Conservation (phyloP, 1,140 invertebrate species). For the Forficula auricularia region DNA sequence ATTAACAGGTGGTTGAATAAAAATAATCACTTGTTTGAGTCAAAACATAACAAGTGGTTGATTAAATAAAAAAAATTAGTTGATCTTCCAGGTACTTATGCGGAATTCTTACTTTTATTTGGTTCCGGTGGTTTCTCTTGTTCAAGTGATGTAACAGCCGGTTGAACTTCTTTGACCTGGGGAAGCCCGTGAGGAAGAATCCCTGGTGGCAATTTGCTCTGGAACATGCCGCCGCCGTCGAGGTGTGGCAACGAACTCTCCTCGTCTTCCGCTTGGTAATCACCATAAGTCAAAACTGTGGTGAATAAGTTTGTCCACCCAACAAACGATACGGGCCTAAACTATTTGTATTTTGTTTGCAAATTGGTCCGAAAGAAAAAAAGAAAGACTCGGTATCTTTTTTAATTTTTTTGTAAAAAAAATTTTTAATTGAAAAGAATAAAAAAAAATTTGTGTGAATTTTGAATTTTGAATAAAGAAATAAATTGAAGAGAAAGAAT, state of each 20-base stretch:
- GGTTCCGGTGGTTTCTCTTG: constrained; percentile 34
- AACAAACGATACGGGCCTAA: constrained; percentile 19
- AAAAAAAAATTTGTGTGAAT: neutral
- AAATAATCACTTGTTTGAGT: too few relatives aligned
- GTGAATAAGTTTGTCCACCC: constrained; percentile 58
- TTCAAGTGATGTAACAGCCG: constrained; percentile 62
- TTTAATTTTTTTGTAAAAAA: too few relatives aligned
- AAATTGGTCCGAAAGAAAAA: neutral
- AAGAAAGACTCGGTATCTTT: too few relatives aligned
- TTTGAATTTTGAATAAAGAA: neutral
- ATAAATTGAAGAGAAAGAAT: too few relatives aligned
- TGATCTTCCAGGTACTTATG: constrained; percentile 6
- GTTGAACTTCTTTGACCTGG: constrained; percentile 85
- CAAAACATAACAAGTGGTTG: too few relatives aligned
- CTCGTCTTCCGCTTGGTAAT: constrained; percentile 89
- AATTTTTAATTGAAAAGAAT: too few relatives aligned
- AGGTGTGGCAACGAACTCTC: constrained; percentile 61
- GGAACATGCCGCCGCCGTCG: constrained; percentile 39
- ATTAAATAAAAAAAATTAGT: neutral
- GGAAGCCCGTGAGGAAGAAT: constrained; percentile 82
- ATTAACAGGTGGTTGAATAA: too few relatives aligned
- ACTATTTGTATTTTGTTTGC: too few relatives aligned
- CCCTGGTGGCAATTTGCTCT: constrained; percentile 75
- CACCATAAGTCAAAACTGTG: constrained; percentile 98
- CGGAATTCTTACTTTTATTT: constrained; percentile 15